Evolutionary conservation across 2,888 invertebrate genomes (phyloP).

Genomic region (Drosophila sordidula): DNA sequence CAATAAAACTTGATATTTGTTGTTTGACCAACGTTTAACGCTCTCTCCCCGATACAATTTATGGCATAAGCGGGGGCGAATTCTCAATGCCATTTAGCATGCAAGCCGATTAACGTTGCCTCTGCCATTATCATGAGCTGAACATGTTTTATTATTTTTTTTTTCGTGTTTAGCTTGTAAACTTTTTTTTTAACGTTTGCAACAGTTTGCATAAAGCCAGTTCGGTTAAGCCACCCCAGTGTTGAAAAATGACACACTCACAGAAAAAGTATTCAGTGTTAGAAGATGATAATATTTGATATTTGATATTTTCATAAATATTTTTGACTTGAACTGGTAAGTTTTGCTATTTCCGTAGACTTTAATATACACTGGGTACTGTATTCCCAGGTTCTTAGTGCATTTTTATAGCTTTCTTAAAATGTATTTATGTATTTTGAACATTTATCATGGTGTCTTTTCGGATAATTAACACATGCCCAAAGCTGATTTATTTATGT

Average conservation of each 20-base stretch:
- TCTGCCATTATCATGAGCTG: constrained; percentile 22
- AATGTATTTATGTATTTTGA: constrained; percentile 40
- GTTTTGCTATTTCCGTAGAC: too few species aligned
- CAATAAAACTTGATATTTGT: constrained; percentile 78
- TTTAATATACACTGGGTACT: too few species aligned
- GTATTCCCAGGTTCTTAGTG: too few species aligned
- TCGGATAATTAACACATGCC: constrained; percentile 81
- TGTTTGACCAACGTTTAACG: constrained; percentile 56
- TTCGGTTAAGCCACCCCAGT: background rate
- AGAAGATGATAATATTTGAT: too few species aligned
- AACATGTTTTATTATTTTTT: constrained; percentile 12
- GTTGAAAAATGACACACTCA: too few species aligned
- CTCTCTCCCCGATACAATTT: constrained; percentile 52
- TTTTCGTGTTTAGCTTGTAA: background rate
- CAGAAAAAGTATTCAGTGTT: too few species aligned
- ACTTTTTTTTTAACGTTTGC: constrained; percentile 4
- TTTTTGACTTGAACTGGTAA: too few species aligned
- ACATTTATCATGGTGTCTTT: constrained; percentile 19
- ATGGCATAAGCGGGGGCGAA: constrained; percentile 63
- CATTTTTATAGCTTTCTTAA: constrained; percentile 25
- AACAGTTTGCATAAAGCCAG: background rate
- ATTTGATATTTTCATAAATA: too few species aligned
- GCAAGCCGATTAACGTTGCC: constrained; percentile 56
- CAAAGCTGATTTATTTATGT: constrained; percentile 82
- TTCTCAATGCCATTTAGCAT: constrained; percentile 69